Evolutionary conservation across 2,113 vertebrate species (phyloP), one percentile per base, ranked within the genome.

Genomic region (Podarcis raffonei): DNA sequence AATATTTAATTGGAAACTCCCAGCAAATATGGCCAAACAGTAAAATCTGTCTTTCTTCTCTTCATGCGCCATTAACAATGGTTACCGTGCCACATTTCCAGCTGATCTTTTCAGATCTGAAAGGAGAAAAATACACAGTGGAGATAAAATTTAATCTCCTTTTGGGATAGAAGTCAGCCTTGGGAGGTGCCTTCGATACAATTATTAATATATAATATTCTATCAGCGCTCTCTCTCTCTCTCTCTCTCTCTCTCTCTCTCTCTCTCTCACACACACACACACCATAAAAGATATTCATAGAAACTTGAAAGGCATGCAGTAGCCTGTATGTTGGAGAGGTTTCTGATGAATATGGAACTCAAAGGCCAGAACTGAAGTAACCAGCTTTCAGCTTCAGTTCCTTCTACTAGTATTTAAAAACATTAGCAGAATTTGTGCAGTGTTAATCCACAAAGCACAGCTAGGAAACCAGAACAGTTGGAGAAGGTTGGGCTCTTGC

Each of bases 1-100:
- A 95, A 95, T 95, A 86, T 71, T 78, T 69, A 87, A 78, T 77
- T 87, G 85, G 89, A 95, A 91, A 86, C 90, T 93, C 90, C 89
- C 87, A 91, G 74, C 77, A 93, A 93, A 95, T 89, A 84, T 87
- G 68, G 32, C 89, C 78, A 77, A 92, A 83, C 27, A 87, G 90
- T 85, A 87, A 93, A 90, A 92, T 89, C 89, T 92, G 68, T 30
- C 35, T 86, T 79, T 85, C 72, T 66, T 87, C 86, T 69, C 0
- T 2, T 32, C 82, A 57, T 59, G 81, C 65, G 88, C 83, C 66
- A 77, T 93, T 89, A 1, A 3, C 75, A n/a, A 71, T 69, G 72
- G 15, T 39, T 48, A 6, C 75, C 0, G 7, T 83, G 92, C n/a
- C 71, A 69, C 32, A 25, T 57, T 80, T 81, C 87, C 89, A 89